Percentiles rank a stretch among this genome's conserved stretches.
phyloP scores from a whole-genome alignment of 1,140 invertebrate species.

The Drosophila miranda region DNA sequence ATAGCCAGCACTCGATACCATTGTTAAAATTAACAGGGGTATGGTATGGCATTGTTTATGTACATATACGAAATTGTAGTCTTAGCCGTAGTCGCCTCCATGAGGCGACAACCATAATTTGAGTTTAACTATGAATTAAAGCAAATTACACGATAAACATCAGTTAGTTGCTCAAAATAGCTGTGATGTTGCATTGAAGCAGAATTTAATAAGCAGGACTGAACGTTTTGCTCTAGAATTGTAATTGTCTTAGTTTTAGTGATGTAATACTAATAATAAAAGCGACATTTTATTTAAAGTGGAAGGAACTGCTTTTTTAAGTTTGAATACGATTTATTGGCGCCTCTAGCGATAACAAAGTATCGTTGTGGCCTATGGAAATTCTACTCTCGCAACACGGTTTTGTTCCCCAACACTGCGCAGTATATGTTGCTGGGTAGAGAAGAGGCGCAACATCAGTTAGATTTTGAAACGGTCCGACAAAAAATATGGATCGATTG shows the following conservation, averaged over 20 bases:
- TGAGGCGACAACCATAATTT: slow-evolving; percentile 48
- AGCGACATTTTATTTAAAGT: slow-evolving; percentile 14
- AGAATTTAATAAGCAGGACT: slow-evolving; percentile 45
- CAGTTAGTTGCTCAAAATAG: slow-evolving; percentile 60
- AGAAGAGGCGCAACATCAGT: too few relatives aligned
- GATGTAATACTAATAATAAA: slow-evolving; percentile 8
- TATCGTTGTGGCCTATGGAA: too few relatives aligned
- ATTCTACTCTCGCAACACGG: too few relatives aligned
- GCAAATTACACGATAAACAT: slow-evolving; percentile 36
- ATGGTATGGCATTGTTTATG: too few relatives aligned
- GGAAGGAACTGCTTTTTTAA: not conserved
- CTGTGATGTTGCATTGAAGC: slow-evolving; percentile 64
- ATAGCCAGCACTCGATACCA: too few relatives aligned
- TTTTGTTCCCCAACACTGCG: too few relatives aligned
- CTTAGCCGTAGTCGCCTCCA: slow-evolving; percentile 38
- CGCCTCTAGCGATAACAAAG: too few relatives aligned
- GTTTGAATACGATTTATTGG: too few relatives aligned
- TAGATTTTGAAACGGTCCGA: not conserved
- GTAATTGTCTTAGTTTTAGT: slow-evolving; percentile 49
- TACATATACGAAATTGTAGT: too few relatives aligned
- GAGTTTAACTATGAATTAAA: slow-evolving; percentile 60
- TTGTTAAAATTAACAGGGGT: too few relatives aligned
- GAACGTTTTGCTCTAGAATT: slow-evolving; percentile 34
- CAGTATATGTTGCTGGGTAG: too few relatives aligned
- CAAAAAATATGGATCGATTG: too few relatives aligned